Evolutionary conservation across 2,888 invertebrate genomes (phyloP).

Genomic region (Eudasyphora cyanicolor): DNA sequence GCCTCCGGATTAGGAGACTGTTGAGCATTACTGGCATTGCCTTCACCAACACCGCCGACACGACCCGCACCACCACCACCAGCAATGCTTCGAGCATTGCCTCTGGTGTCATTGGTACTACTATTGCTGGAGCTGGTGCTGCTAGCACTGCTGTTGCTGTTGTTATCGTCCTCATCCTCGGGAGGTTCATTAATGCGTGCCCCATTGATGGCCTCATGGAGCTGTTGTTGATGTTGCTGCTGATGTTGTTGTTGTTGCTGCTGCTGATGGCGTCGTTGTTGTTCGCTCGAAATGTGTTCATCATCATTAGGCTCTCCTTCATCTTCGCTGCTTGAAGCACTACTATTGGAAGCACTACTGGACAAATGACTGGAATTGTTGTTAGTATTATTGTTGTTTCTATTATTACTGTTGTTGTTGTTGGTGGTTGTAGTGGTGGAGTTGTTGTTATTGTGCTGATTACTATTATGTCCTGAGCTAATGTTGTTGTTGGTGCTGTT

Average conservation of each 20-base stretch:
- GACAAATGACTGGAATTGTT: constrained; percentile 69
- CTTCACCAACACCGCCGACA: constrained; percentile 28
- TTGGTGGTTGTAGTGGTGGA: constrained; percentile 38
- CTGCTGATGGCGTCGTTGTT: constrained; percentile 43
- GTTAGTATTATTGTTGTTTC: constrained; percentile 68
- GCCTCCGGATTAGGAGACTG: constrained; percentile 63
- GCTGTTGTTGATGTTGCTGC: constrained; percentile 55
- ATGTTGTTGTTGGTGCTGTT: constrained; percentile 51
- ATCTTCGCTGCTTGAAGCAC: constrained; percentile 68
- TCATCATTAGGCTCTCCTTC: constrained; percentile 63
- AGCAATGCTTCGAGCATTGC: constrained; percentile 58
- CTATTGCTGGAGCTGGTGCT: constrained; percentile 57
- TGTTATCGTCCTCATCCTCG: constrained; percentile 61
- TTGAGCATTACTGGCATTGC: constrained; percentile 55
- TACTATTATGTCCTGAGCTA: constrained; percentile 43
- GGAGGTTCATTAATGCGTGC: constrained; percentile 55
- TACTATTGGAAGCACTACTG: constrained; percentile 69
- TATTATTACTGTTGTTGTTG: constrained; percentile 46
- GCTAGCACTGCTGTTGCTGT: constrained; percentile 62
- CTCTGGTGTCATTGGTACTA: constrained; percentile 51
- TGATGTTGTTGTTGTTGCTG: constrained; percentile 39
- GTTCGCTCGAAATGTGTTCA: constrained; percentile 47
- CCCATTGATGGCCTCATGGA: constrained; percentile 59
- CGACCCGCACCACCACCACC: constrained; percentile 48
- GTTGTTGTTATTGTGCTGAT: constrained; percentile 19